These are phyloP conservation scores for Cecidostiba fungosa DNA, from an alignment of 2,888 invertebrate genomes.

Conservation along the genomic window DNA sequence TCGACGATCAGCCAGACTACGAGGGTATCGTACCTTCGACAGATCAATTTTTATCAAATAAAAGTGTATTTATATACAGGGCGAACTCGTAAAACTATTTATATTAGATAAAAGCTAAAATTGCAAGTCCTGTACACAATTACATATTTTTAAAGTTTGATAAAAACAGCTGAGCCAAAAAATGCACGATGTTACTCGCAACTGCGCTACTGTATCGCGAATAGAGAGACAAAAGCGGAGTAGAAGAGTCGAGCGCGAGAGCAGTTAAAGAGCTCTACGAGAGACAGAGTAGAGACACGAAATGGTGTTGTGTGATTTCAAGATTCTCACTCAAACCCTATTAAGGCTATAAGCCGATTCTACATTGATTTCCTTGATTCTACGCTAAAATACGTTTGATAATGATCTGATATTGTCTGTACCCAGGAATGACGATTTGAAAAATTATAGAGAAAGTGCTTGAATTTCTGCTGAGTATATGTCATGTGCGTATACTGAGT, in stretches of 20 bases:
- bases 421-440: slow-evolving; percentile 20
- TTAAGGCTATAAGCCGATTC: neutral
- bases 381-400: neutral
- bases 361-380: slow-evolving; percentile 20
- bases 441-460: neutral
- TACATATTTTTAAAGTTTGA: neutral
- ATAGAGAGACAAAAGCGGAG: slow-evolving; percentile 12
- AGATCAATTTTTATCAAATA: neutral
- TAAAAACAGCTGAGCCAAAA: neutral
- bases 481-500: too few species aligned
- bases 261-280: slow-evolving; percentile 62
- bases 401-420: neutral
- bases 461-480: too few species aligned
- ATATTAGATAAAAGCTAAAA: too few species aligned
- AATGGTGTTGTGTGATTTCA: slow-evolving; percentile 8
- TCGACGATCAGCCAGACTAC: neutral
- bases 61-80: neutral
- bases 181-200: neutral
- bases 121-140: neutral
- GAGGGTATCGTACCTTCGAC: neutral
- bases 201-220: neutral
- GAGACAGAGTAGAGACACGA: slow-evolving; percentile 50
- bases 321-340: slow-evolving; percentile 38
- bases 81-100: neutral
- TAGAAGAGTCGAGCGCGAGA: slow-evolving; percentile 31